phyloP scores from a whole-genome alignment of 2,113 vertebrate species.

The Pelecanoides urinatrix region DNA sequence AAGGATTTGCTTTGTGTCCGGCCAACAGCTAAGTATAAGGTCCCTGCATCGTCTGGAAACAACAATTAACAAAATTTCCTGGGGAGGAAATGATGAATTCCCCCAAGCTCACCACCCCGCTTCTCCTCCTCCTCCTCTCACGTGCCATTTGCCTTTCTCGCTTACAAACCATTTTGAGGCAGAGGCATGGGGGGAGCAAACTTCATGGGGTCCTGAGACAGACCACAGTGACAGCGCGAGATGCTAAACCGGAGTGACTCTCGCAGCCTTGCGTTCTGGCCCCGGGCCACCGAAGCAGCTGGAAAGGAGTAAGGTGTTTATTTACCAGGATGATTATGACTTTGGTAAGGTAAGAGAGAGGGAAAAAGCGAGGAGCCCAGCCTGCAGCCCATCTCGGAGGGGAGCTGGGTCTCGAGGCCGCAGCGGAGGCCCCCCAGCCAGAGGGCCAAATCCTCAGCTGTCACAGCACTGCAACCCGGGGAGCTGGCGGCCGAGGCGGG shows the following conservation, averaged over 20 bases:
- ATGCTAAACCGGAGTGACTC: accelerated
- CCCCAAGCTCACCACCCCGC: neutral
- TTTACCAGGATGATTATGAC: neutral
- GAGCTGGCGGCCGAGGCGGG: neutral
- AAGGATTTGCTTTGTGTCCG: neutral
- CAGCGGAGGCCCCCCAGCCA: neutral
- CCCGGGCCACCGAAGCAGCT: neutral
- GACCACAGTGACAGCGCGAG: neutral
- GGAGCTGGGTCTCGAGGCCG: neutral
- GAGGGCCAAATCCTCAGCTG: neutral
- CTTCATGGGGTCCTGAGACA: accelerated
- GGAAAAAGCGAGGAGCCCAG: neutral
- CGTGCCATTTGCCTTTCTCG: neutral
- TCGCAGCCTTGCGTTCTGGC: neutral
- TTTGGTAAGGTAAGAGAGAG: neutral
- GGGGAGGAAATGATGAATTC: neutral
- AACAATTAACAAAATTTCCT: neutral
- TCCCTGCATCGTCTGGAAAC: neutral
- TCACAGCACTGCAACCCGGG: neutral
- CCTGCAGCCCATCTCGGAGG: neutral
- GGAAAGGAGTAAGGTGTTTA: neutral
- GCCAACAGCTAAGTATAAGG: neutral
- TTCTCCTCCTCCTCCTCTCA: neutral
- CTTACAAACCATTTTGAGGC: neutral
- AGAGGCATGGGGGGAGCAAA: neutral